Conservation (phyloP, 2,888 invertebrate genomes). For the Cephus pygmeus region DNA sequence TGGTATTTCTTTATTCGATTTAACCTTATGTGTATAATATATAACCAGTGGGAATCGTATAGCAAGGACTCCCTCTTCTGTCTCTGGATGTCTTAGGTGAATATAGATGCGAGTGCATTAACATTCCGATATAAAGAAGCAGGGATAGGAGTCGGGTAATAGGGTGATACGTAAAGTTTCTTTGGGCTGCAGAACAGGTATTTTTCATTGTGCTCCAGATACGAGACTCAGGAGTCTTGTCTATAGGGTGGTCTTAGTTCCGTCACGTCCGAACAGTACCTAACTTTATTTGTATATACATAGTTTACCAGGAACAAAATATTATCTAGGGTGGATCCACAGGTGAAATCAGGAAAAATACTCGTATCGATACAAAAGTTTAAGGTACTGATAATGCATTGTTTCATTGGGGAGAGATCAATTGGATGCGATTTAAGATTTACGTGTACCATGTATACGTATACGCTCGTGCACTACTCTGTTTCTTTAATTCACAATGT, state of each 20-base stretch:
- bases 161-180: background rate
- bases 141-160: background rate
- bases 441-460: background rate
- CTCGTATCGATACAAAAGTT: no score
- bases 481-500: background rate
- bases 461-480: background rate
- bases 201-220: background rate
- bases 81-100: background rate
- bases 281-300: constrained; percentile 19
- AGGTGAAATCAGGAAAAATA: no score
- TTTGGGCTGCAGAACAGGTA: background rate
- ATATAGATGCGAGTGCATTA: background rate
- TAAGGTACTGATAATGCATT: background rate
- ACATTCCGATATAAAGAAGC: background rate
- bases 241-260: background rate
- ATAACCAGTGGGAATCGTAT: background rate
- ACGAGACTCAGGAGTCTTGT: background rate
- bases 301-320: constrained; percentile 5
- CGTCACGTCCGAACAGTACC: background rate
- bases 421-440: background rate
- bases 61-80: background rate
- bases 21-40: background rate
- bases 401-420: background rate
- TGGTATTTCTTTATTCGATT: background rate
- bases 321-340: no score